These are phyloP conservation scores for Drosophila parthenogenetica DNA, from an alignment of 2,888 invertebrate species.

Conservation along the genomic window DNA sequence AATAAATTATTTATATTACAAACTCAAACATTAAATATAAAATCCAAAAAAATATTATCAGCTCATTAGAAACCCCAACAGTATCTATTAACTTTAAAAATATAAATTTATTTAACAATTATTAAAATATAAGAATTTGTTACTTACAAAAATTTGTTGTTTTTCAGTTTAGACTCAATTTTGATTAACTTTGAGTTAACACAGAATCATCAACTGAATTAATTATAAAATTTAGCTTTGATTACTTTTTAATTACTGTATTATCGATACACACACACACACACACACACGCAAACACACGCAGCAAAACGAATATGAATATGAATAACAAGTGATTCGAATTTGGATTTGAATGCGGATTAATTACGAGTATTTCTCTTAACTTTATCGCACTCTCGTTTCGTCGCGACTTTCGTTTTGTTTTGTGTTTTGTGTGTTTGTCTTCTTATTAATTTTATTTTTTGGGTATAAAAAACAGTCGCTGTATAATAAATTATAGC, in stretches of 20 bases:
- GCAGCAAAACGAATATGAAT: neutral
- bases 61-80: too few relatives aligned
- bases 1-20: too few relatives aligned
- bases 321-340: conserved; percentile 26
- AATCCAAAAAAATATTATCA: too few relatives aligned
- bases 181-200: conserved; percentile 12
- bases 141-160: conserved; percentile 30
- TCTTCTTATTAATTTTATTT: conserved; percentile 35
- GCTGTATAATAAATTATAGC: conserved; percentile 64
- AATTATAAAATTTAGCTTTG: conserved; percentile 26
- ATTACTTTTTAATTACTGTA: conserved; percentile 5
- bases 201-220: conserved; percentile 14
- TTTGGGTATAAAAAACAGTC: conserved; percentile 51
- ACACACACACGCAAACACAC: conserved; percentile 12
- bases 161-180: neutral
- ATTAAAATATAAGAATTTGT: neutral
- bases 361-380: conserved; percentile 41
- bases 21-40: too few relatives aligned
- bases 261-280: conserved; percentile 30
- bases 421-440: conserved; percentile 43
- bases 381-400: conserved; percentile 30
- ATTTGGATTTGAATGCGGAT: conserved; percentile 10
- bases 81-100: too few relatives aligned
- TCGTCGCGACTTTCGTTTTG: conserved; percentile 62
- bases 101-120: neutral